Evolutionary conservation across 2,888 invertebrate species (phyloP), one percentile per base, ranked within the genome.

Genomic region (Pachydiplax longipennis): DNA sequence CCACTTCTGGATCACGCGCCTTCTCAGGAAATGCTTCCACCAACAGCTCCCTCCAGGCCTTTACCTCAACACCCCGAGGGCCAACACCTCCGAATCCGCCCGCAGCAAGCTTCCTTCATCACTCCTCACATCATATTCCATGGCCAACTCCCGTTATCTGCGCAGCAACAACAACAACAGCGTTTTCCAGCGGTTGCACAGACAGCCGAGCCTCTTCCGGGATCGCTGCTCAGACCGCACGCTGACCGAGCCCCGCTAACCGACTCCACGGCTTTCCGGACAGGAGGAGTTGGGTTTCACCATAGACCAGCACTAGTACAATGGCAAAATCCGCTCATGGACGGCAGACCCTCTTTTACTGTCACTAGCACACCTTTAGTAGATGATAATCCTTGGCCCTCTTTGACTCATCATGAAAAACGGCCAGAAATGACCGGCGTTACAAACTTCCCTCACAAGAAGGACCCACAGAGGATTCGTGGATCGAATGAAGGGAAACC

Each of bases 211-310:
- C 87, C 87, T 6, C 87, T 87, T 10, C 87, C 87, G 2, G 87
- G 87, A 10, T 87, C 87, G 12, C 22, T 87, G 22, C 87, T 87
- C 2, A 61, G 87, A n/a, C 87, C 87, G 12, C 87, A 87, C 61
- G 61, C 35, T n/a, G 87, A 87, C 22, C 87, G 87, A 31, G 73
- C 73, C 25, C 73, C 31, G 12, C n/a, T 87, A 12, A 87, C 87
- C 37, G 87, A 87, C n/a, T 87, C 87, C 61, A 87, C 37, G 37
- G 87, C 87, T 13, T 87, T 87, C 87, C 87, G 87, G n/a, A 87
- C 87, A 13, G 87, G 87, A 65, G 87, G 87, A 12, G 61, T 35
- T 12, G 22, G 37, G 22, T 87, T 40, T 65, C 87, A 87, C 13
- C 61, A 58, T n/a, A 58, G 87, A 37, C 87, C 87, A 8, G 35